Conservation (phyloP, 2,888 invertebrate species). For the Anaspis maculata region DNA sequence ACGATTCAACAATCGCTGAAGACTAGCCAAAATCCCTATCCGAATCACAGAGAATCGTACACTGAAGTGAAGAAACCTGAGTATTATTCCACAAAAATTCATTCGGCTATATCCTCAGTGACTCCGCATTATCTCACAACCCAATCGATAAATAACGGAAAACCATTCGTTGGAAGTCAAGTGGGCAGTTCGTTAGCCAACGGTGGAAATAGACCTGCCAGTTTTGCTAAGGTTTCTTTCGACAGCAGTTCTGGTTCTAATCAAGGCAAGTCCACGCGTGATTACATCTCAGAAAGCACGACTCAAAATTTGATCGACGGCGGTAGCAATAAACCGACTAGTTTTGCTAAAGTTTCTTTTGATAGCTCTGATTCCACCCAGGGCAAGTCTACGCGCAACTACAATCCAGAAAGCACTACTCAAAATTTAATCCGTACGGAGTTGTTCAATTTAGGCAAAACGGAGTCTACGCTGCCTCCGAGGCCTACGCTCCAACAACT, state of each 20-base stretch:
- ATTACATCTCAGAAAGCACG: not conserved
- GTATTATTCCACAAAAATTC: constrained; percentile 19
- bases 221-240: constrained; percentile 10
- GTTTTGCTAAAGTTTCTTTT: too few relatives aligned
- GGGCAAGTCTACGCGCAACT: not conserved
- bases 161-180: constrained; percentile 34
- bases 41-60: constrained; percentile 37
- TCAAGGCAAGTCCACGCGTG: not conserved
- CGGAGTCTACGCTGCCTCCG: constrained; percentile 9
- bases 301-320: not conserved
- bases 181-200: constrained; percentile 16
- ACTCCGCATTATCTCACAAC: constrained; percentile 35
- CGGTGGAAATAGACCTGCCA: not conserved
- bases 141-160: constrained; percentile 35
- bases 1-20: constrained; percentile 22
- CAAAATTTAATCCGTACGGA: constrained; percentile 1
- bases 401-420: not conserved
- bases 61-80: constrained; percentile 33
- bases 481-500: constrained; percentile 1
- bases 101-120: constrained; percentile 26
- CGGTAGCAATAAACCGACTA: too few relatives aligned
- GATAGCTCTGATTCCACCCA: too few relatives aligned
- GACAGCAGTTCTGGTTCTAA: not conserved
- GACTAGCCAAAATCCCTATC: constrained; percentile 26
- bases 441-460: constrained; percentile 14